A percentile compares a stretch with the other conserved stretches of the same genome.
Evolutionary conservation across 2,113 vertebrate species (phyloP).

Genomic region (Corythoichthys haematopterus): DNA sequence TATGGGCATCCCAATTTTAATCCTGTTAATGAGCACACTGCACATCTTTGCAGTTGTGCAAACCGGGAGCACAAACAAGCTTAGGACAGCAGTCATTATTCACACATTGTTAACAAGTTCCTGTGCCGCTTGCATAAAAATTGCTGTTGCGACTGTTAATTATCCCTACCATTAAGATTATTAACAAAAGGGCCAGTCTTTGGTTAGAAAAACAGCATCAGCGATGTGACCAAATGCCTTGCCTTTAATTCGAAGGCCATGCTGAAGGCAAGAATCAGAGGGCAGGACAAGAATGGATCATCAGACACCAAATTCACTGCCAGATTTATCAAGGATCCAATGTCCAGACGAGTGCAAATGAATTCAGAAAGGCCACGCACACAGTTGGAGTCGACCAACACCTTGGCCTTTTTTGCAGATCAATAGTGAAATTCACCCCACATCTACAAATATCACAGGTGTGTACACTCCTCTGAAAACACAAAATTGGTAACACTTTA

Average conservation of each 20-base stretch:
- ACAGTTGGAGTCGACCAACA: constrained; percentile 29
- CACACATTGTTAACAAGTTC: constrained; percentile 36
- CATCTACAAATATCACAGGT: constrained; percentile 38
- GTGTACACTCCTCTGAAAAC: background rate
- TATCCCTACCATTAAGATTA: constrained; percentile 37
- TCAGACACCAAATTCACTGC: constrained; percentile 21
- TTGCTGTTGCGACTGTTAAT: constrained; percentile 43
- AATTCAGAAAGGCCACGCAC: constrained; percentile 53
- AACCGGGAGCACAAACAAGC: constrained; percentile 14
- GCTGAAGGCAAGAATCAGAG: constrained; percentile 26
- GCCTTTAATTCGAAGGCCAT: constrained; percentile 33
- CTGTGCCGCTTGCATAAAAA: constrained; percentile 36
- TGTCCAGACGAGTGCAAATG: constrained; percentile 34
- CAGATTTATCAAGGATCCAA: constrained; percentile 48
- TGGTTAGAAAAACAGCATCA: constrained; percentile 25
- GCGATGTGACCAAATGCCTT: constrained; percentile 20
- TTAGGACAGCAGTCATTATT: constrained; percentile 48
- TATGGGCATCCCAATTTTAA: constrained; percentile 17
- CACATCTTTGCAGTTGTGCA: constrained; percentile 30
- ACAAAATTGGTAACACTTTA: background rate
- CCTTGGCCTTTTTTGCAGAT: constrained; percentile 49
- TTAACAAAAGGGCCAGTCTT: constrained; percentile 45
- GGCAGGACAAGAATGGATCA: constrained; percentile 22
- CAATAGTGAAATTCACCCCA: constrained; percentile 47
- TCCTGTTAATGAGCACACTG: constrained; percentile 33